phyloP scores from a whole-genome alignment of 2,797 vertebrate genomes.

The Atherinosoma microstoma region DNA sequence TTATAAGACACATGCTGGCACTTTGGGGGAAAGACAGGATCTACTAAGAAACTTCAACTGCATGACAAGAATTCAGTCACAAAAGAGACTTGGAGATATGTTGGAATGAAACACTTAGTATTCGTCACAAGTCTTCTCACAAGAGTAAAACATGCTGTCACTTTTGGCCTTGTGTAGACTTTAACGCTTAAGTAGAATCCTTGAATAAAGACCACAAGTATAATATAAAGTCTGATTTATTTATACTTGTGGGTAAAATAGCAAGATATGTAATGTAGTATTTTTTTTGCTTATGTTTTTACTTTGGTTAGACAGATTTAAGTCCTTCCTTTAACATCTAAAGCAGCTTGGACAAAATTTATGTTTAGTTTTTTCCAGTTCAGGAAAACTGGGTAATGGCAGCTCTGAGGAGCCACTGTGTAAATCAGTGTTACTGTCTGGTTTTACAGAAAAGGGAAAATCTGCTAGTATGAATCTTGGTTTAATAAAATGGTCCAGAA shows the following conservation, averaged over 20 bases:
- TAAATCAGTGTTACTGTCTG: not conserved
- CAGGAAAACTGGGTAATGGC: not conserved
- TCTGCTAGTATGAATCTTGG: not conserved
- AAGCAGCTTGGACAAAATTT: not conserved
- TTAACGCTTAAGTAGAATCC: not conserved
- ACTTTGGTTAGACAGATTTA: not conserved
- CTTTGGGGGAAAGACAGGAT: not conserved
- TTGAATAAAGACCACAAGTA: not conserved
- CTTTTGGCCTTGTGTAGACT: not conserved
- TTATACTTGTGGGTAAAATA: not conserved
- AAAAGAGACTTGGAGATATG: not conserved
- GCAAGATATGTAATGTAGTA: not conserved
- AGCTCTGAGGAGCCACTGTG: not conserved
- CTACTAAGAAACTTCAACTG: not conserved
- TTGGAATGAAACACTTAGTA: conserved; percentile 11
- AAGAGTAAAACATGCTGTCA: conserved; percentile 13
- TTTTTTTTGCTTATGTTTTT: not conserved
- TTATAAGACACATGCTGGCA: not conserved
- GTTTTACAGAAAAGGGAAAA: not conserved
- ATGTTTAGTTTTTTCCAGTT: not conserved
- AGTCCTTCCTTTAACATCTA: not conserved
- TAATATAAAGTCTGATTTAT: not conserved
- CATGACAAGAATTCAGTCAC: not conserved
- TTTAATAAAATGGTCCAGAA: not conserved
- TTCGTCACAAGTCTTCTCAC: conserved; percentile 2